Evolutionary conservation across 2,113 vertebrate species (phyloP).

Genomic region (Ellobius talpinus): DNA sequence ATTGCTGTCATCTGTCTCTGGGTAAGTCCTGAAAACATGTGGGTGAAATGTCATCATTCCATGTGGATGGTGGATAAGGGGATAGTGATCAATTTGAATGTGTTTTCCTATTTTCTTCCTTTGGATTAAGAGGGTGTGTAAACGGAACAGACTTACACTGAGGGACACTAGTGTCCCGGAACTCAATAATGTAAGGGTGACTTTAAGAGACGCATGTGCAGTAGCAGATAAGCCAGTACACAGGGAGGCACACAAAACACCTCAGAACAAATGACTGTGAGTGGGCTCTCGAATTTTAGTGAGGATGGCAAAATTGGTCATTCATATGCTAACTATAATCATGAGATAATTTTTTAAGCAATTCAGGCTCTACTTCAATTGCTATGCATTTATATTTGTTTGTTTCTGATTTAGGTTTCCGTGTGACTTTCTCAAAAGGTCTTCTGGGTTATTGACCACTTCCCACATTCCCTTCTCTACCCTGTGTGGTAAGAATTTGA

Average conservation of each 20-base stretch:
- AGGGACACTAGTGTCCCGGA: neutral
- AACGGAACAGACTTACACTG: too few species aligned
- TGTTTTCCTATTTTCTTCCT: neutral
- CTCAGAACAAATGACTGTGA: neutral
- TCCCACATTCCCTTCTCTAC: neutral
- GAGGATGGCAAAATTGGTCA: neutral
- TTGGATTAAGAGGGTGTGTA: neutral
- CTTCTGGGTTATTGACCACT: neutral
- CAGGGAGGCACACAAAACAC: neutral
- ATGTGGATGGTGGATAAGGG: neutral
- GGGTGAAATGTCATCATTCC: neutral
- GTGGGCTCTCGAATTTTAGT: neutral
- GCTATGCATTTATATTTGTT: neutral
- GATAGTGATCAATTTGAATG: neutral
- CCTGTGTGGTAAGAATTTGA: neutral
- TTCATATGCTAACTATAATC: neutral
- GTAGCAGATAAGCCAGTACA: accelerated
- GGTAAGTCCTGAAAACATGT: neutral
- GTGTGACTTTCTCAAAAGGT: neutral
- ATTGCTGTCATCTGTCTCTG: neutral
- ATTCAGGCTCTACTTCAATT: neutral
- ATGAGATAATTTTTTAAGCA: neutral
- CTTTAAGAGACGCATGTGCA: neutral
- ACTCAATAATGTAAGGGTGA: neutral
- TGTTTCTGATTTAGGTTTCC: neutral